Evolutionary conservation across 2,797 vertebrate species (phyloP).

Genomic region (Ctenochaetus hawaiiensis): DNA sequence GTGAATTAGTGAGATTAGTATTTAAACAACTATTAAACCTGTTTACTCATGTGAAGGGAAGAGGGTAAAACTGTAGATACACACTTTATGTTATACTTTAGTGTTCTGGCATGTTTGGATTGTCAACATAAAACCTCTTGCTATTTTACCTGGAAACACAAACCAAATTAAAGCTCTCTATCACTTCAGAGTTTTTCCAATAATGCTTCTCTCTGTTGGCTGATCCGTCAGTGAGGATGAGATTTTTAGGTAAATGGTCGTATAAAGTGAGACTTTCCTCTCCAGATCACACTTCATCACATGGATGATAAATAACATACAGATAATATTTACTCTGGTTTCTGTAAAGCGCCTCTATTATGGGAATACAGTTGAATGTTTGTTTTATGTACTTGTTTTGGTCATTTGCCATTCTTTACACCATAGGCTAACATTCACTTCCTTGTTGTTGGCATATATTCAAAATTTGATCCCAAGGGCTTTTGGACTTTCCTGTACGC

Average conservation of each 20-base stretch:
- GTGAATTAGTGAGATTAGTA: constrained; percentile 17
- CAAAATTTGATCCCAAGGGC: constrained; percentile 77
- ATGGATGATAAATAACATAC: constrained; percentile 82
- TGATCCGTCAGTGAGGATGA: constrained; percentile 48
- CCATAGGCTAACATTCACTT: constrained; percentile 83
- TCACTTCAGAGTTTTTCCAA: constrained; percentile 40
- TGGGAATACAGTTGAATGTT: constrained; percentile 77
- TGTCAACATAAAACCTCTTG: constrained; percentile 48
- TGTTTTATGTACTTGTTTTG: constrained; percentile 85
- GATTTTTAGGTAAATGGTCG: constrained; percentile 61
- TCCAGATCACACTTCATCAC: constrained; percentile 81
- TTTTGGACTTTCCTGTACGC: constrained; percentile 73
- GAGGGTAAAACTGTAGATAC: constrained; percentile 4
- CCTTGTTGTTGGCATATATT: constrained; percentile 84
- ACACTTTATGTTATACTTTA: constrained; percentile 15
- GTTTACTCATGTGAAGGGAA: constrained; percentile 8
- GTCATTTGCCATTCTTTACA: constrained; percentile 86
- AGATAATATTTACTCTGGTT: constrained; percentile 79
- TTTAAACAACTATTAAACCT: constrained; percentile 19
- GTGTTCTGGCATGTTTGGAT: constrained; percentile 44
- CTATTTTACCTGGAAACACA: constrained; percentile 52
- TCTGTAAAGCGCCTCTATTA: constrained; percentile 77
- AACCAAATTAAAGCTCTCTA: constrained; percentile 33
- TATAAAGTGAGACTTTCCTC: constrained; percentile 73
- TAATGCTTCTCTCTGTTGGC: constrained; percentile 61